Base-by-base conservation (phyloP, 35 echinoderm and acorn worm genomes). In the Acanthaster planci region DNA sequence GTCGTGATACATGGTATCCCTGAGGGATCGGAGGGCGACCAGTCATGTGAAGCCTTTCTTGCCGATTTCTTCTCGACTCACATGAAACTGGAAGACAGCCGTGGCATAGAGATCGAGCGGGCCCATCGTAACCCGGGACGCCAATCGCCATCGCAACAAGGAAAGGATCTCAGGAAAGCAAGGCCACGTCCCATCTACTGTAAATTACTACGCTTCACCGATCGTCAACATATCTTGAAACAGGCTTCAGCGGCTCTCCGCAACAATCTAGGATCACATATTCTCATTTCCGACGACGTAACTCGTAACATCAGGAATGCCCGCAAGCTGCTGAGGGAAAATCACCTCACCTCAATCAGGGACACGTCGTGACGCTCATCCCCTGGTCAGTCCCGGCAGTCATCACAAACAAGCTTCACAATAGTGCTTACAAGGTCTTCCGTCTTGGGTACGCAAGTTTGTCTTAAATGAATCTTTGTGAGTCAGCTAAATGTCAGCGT, bases 11-110 rank as follows among this genome's bases (percentile, higher is more conserved):
- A n/a, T n/a, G n/a, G n/a, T n/a, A n/a, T n/a, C n/a, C n/a, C n/a
- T n/a, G 77, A 79, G 77, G 36, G 42, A 30, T 39, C 22, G 6
- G 1, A 79, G 10, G 42, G n/a, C 10, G 36, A 38, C 8, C 10
- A 39, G 42, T 19, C 1, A 38, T 79, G 77, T 42, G 36, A 36
- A 12, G 9, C 5, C 15, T 51, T 81, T 52, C 27, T 81, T 23
- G 7, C 40, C 40, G 7, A 21, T 30, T 81, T 81, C 26, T 23
- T 81, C 16, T 50, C 16, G 3, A 18, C 40, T 36, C 78, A 81
- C 52, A 81, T 79, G 77, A 79, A 81, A 36, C 40, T 81, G 2
- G 78, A 81, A 38, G 34, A 51, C 23, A 47, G 39, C 23, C 38
- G 52, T 2, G 23, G 29, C 26, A 47, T 81, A 32, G 78, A 81